phyloP scores from a whole-genome alignment of 2,797 vertebrate species.

The Xenentodon cancila region DNA sequence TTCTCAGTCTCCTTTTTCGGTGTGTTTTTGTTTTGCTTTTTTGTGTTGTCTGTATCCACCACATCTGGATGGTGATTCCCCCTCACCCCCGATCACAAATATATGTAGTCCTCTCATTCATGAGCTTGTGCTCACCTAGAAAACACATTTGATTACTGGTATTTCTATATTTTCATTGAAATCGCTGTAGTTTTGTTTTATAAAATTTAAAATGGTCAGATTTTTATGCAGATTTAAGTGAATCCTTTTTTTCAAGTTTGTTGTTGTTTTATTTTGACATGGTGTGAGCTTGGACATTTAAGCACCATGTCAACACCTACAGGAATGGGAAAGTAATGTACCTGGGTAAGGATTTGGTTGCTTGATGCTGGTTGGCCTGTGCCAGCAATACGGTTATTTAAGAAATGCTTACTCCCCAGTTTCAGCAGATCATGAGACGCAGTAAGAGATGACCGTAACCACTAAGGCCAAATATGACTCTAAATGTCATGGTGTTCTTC shows the following conservation, averaged over 20 bases:
- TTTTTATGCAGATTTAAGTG: slow-evolving; percentile 8
- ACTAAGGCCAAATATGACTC: slow-evolving; percentile 73
- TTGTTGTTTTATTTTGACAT: background rate
- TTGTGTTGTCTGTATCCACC: background rate
- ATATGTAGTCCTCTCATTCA: background rate
- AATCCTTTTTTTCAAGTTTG: slow-evolving; percentile 9
- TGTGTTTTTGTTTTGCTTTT: no score
- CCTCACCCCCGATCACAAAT: no score
- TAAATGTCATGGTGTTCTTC: slow-evolving; percentile 72
- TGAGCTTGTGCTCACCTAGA: background rate
- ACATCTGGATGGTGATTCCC: background rate
- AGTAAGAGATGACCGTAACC: slow-evolving; percentile 63
- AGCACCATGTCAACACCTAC: slow-evolving; percentile 36
- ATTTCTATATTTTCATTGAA: slow-evolving; percentile 2
- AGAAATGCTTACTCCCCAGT: slow-evolving; percentile 77
- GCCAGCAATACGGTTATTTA: slow-evolving; percentile 74
- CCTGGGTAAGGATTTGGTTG: slow-evolving; percentile 53
- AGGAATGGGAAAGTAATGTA: slow-evolving; percentile 54
- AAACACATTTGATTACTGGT: background rate
- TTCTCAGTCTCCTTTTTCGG: background rate
- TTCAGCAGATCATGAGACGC: slow-evolving; percentile 66
- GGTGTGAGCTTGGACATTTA: slow-evolving; percentile 9
- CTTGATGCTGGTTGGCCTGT: slow-evolving; percentile 57
- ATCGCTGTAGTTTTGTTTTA: background rate
- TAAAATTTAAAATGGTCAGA: background rate